These are phyloP conservation scores for Cydia splendana DNA, from an alignment of 1,140 invertebrate species.

Conservation along the genomic window DNA sequence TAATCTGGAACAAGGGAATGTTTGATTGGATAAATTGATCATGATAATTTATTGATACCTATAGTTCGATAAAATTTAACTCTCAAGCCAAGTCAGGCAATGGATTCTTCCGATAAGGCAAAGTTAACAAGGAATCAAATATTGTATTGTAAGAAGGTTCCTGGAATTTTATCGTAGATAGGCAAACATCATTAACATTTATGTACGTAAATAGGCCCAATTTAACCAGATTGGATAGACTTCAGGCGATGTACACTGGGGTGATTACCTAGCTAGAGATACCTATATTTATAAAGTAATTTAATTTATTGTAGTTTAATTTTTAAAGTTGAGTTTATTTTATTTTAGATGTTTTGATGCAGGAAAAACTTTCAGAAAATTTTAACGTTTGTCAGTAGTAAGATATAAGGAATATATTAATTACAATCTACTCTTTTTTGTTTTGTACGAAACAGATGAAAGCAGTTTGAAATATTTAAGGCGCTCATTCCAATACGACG, in stretches of 20 bases:
- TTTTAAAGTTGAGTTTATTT: too few relatives aligned
- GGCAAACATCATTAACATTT: neutral
- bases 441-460: too few relatives aligned
- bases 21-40: neutral
- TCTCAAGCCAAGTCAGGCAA: neutral
- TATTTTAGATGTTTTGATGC: too few relatives aligned
- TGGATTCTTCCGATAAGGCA: neutral
- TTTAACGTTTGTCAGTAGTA: too few relatives aligned
- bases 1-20: conserved; percentile 63
- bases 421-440: too few relatives aligned
- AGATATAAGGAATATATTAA: too few relatives aligned
- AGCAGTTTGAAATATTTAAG: too few relatives aligned
- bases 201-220: neutral
- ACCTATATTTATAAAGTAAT: neutral
- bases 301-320: too few relatives aligned
- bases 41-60: too few relatives aligned
- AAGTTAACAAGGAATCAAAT: conserved; percentile 1
- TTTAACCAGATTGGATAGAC: neutral
- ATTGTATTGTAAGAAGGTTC: neutral
- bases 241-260: neutral
- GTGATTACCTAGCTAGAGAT: neutral
- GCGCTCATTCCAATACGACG: neutral
- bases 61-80: neutral
- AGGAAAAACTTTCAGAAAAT: too few relatives aligned
- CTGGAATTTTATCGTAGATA: neutral